A percentile compares a stretch with the other conserved stretches of the same genome.
Conservation (phyloP, 2,888 invertebrate species). For the Gymnoscelis rufifasciata region DNA sequence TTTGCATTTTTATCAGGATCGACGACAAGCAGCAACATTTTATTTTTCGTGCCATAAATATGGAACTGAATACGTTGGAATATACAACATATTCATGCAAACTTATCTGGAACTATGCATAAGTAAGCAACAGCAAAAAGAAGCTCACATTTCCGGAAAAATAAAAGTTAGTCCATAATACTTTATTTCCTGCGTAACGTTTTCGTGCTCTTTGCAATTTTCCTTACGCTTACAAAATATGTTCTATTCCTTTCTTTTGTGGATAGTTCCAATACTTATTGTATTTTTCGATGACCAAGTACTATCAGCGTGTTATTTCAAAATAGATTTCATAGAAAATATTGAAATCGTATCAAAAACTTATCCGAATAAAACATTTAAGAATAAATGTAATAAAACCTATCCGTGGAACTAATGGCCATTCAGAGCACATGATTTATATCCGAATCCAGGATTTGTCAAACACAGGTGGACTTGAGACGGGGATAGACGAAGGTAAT, state of each 20-base stretch:
- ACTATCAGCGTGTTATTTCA: neutral
- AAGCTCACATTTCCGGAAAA: slow-evolving; percentile 40
- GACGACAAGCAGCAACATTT: slow-evolving; percentile 69
- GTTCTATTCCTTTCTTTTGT: slow-evolving; percentile 16
- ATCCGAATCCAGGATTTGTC: slow-evolving; percentile 29
- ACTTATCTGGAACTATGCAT: slow-evolving; percentile 76
- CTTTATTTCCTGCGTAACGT: slow-evolving; percentile 30
- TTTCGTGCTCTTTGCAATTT: slow-evolving; percentile 32
- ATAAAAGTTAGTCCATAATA: slow-evolving; percentile 44
- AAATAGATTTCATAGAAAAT: too few species aligned
- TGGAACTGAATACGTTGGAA: slow-evolving; percentile 63
- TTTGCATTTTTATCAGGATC: slow-evolving; percentile 77
- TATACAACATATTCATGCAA: slow-evolving; percentile 66
- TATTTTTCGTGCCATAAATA: slow-evolving; percentile 76
- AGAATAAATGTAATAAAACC: slow-evolving; percentile 21
- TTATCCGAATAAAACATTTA: slow-evolving; percentile 1
- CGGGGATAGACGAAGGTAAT: slow-evolving; percentile 24
- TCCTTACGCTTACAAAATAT: slow-evolving; percentile 24
- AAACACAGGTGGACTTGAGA: slow-evolving; percentile 31
- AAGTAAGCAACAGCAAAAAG: slow-evolving; percentile 61
- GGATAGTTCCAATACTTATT: slow-evolving; percentile 2
- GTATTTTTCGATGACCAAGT: neutral
- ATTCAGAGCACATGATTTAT: slow-evolving; percentile 28
- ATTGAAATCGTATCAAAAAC: too few species aligned
- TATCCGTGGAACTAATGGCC: slow-evolving; percentile 25